A percentile compares a stretch with the other conserved stretches of the same genome.
These are phyloP conservation scores for Rhodeus uyekii DNA, from an alignment of 2,797 vertebrate genomes.

Conservation along the genomic window DNA sequence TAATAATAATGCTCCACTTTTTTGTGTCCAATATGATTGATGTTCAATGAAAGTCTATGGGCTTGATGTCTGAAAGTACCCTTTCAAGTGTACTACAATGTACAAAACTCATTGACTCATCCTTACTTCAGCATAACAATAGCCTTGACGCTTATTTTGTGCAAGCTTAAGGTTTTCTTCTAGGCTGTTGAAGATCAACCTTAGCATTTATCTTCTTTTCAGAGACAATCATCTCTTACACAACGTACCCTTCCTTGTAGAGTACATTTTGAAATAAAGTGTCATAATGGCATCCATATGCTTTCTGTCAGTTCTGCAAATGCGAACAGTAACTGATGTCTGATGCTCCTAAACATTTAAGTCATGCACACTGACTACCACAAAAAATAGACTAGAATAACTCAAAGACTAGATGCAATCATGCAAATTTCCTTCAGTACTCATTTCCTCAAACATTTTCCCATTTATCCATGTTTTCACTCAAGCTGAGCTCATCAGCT, in stretches of 20 bases:
- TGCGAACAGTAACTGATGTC: conserved; percentile 53
- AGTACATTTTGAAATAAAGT: background rate
- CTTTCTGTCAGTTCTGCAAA: background rate
- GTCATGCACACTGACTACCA: conserved; percentile 72
- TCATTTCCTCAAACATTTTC: conserved; percentile 65
- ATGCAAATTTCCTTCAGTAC: conserved; percentile 72
- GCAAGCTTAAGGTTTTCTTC: background rate
- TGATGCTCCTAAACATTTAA: conserved; percentile 64
- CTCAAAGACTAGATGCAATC: conserved; percentile 76
- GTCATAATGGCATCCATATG: background rate
- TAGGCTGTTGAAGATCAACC: background rate
- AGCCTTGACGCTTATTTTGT: background rate
- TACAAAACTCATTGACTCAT: background rate
- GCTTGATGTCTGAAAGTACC: background rate
- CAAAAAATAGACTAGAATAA: conserved; percentile 72
- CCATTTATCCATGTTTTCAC: conserved; percentile 70
- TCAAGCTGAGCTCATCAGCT: conserved; percentile 43
- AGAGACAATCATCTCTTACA: background rate
- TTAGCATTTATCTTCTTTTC: background rate
- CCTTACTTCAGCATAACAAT: background rate
- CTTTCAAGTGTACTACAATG: background rate
- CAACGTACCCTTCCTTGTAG: background rate
- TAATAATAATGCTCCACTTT: background rate
- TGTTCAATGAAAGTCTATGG: background rate
- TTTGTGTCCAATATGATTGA: background rate